Evolutionary conservation across 2,888 invertebrate species (phyloP).

Genomic region (Eutolmus rufibarbis): DNA sequence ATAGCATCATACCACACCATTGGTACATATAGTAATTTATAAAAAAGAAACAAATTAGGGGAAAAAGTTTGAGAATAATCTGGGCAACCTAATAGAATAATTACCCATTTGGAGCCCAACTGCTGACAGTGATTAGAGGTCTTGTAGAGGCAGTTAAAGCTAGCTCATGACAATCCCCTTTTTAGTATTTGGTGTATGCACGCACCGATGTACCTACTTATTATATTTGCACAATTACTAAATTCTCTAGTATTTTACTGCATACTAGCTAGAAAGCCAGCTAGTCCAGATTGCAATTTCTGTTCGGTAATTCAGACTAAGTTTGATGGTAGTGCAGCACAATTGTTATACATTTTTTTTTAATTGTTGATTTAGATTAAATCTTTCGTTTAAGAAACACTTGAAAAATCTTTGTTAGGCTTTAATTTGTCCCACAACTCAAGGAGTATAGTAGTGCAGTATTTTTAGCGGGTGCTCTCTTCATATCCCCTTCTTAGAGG

Average conservation of each 20-base stretch:
- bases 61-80: conserved; percentile 28
- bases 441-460: neutral
- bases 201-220: neutral
- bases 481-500: neutral
- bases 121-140: neutral
- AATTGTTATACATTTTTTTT: neutral
- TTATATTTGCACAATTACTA: neutral
- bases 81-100: conserved; percentile 21
- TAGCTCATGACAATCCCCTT: neutral
- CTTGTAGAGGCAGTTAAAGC: neutral
- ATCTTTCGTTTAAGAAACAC: neutral
- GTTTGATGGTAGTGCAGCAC: neutral
- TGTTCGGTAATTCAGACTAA: neutral
- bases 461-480: neutral
- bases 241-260: neutral
- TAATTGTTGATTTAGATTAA: neutral
- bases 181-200: neutral
- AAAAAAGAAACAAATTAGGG: neutral
- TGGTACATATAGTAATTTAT: neutral
- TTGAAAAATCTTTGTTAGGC: neutral
- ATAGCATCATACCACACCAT: neutral
- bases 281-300: neutral
- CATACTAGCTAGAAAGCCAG: neutral
- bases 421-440: neutral
- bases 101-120: neutral